These are phyloP conservation scores for Etheostoma perlongum DNA, from an alignment of 2,797 vertebrate genomes.

Conservation along the genomic window DNA sequence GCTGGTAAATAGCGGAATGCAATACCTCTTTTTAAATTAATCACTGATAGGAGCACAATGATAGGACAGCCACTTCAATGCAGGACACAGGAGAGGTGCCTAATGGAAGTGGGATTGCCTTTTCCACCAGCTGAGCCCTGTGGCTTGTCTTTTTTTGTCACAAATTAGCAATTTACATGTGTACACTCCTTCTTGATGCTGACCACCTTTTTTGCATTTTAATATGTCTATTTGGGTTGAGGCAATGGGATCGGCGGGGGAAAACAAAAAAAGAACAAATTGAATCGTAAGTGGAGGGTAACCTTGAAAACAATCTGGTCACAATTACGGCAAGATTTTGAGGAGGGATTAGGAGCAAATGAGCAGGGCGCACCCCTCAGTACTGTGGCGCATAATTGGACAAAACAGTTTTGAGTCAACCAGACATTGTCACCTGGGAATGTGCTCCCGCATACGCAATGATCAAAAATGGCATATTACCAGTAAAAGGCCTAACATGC, in stretches of 20 bases:
- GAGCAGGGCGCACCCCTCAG: slow-evolving; percentile 44
- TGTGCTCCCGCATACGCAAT: slow-evolving; percentile 32
- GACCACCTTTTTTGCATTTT: slow-evolving; percentile 56
- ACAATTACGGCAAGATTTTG: slow-evolving; percentile 47
- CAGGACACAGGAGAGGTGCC: slow-evolving; percentile 61
- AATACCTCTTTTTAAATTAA: slow-evolving; percentile 79
- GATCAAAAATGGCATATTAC: slow-evolving; percentile 58
- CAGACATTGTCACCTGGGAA: slow-evolving; percentile 62
- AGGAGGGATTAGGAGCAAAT: slow-evolving; percentile 74
- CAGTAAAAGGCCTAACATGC: slow-evolving; percentile 50
- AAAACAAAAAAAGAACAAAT: slow-evolving; percentile 34
- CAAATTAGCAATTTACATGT: slow-evolving; percentile 81
- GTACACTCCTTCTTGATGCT: slow-evolving; percentile 30
- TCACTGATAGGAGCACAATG: slow-evolving; percentile 75
- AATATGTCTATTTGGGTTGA: slow-evolving; percentile 43
- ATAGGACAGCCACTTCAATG: slow-evolving; percentile 65
- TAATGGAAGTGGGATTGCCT: slow-evolving; percentile 82
- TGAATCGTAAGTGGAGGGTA: slow-evolving; percentile 46
- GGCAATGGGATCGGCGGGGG: slow-evolving; percentile 1
- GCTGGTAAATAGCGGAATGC: slow-evolving; percentile 75
- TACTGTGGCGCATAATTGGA: slow-evolving; percentile 52
- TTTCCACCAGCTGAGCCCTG: slow-evolving; percentile 67
- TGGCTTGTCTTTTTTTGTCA: slow-evolving; percentile 38
- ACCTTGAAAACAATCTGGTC: slow-evolving; percentile 77
- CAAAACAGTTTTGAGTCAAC: slow-evolving; percentile 51